Base-by-base conservation (phyloP, 2,797 vertebrate species). In the Lepilemur septentrionalis region DNA sequence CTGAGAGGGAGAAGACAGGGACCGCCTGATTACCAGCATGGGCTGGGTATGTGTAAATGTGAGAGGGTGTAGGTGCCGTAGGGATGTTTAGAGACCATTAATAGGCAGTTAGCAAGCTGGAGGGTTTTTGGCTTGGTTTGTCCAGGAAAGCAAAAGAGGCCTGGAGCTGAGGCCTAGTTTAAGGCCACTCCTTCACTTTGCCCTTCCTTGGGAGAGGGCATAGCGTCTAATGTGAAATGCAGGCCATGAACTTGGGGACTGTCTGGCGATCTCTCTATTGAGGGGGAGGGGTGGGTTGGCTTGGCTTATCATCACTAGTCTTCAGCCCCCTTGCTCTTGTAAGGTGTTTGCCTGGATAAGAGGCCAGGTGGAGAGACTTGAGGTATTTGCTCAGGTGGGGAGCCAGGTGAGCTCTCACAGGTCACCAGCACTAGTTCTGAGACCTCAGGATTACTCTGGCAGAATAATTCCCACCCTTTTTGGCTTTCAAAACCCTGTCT, bases 351-450 rank as follows among this genome's bases (percentile, higher is more conserved):
- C 90, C 89, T 88, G 86, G 84, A 41, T 76, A 22, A 25, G 46
- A 76, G 67, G 80, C 81, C 38, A 23, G 55, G 89, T 82, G 41
- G 91, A 46, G 70, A 55, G 72, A 82, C 46, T 78, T 41, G 65
- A 59, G 48, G 55, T 86, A 8, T 96, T 97, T 97, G 89, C 78
- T 94, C 96, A 96, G 95, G 91, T 95, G 95, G 91, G 55, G 82
- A 84, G 43, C 86, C 89, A 76, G 70, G 70, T 76, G 61, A 73
- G 92, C 43, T 69, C 86, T 89, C 38, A 0, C 9, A 76, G 76
- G 85, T 93, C 76, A 38, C 55, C 50, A 65, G 91, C 17, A 28
- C 70, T 75, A 2, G 32, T 70, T 93, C 63, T 91, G 73, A 93
- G 84, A 63, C 50, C 65, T 86, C n/a, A 59, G 70, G 88, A 69